phyloP scores from a whole-genome alignment of 2,113 vertebrate genomes.

The Pelecanoides urinatrix region DNA sequence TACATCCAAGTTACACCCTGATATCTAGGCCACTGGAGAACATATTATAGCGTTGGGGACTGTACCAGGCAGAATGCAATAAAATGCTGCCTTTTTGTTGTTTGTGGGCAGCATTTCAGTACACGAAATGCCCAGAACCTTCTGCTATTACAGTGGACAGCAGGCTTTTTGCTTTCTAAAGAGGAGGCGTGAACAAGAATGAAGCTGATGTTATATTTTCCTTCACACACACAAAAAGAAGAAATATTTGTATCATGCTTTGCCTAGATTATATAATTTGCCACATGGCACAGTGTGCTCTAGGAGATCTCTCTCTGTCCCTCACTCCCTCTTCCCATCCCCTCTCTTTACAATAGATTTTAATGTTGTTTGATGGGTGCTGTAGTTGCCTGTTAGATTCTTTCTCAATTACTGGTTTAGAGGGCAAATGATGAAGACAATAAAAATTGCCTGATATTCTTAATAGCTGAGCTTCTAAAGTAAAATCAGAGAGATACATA shows the following conservation, averaged over 20 bases:
- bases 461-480: not conserved
- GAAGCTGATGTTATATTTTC: not conserved
- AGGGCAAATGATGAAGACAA: not conserved
- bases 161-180: not conserved
- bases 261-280: not conserved
- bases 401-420: not conserved
- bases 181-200: not conserved
- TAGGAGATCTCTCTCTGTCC: not conserved
- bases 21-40: slow-evolving; percentile 42
- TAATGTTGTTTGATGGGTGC: not conserved
- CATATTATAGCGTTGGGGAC: not conserved
- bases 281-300: not conserved
- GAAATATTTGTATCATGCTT: not conserved
- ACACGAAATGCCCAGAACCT: not conserved
- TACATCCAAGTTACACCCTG: slow-evolving; percentile 43
- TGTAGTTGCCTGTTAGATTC: not conserved
- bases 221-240: not conserved
- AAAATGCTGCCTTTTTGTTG: not conserved
- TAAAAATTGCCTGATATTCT: not conserved
- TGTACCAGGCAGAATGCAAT: not conserved
- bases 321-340: not conserved
- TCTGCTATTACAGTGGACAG: not conserved
- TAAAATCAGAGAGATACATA: not conserved
- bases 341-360: not conserved
- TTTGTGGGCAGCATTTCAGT: not conserved